Base-by-base conservation (phyloP, 2,797 vertebrate species). In the Catamblyrhynchus diadema region DNA sequence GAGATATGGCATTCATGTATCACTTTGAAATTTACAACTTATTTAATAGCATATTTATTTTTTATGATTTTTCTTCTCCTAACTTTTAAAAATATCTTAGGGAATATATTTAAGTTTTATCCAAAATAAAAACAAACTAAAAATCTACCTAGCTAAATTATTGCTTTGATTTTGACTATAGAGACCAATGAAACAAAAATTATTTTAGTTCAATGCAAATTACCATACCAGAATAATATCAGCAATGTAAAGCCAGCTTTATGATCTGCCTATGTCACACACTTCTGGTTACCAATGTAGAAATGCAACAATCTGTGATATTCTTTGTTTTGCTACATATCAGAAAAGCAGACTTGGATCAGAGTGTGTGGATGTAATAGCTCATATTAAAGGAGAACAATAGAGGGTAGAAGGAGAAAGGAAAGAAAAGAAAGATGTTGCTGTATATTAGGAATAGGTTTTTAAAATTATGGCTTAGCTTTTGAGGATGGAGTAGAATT, bases 21-120 rank as follows among this genome's bases (percentile, higher is more conserved):
- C 95, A 96, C 93, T 97, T 97, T 96, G 86, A 97, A 98, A 97
- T 97, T 97, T 97, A 97, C 72, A 78, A 83, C n/a, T 82, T 96
- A 91, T 94, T 97, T 97, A 98, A 96, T 86, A 94, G 60, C 45
- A 95, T 96, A 97, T 97, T 97, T 97, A 96, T 95, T 97, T 97
- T 97, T 97, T 96, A 96, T 94, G 37, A 90, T 95, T 97, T 96
- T 95, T 83, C 95, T 94, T 95, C 77, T 97, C 94, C 66, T 92
- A 74, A 44, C 59, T 95, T 93, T 87, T 93, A 93, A 96, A 96
- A 97, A 80, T 62, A 88, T 97, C 93, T 96, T 91, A 90, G 95
- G 94, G 89, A 97, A 97, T 97, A 96, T 82, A 91, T 86, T 94
- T 85, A 93, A 56, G 18, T 91, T 97, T 96, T 89, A 89, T 95